Conservation (phyloP, 2,797 vertebrate genomes). For the Sparus aurata region DNA sequence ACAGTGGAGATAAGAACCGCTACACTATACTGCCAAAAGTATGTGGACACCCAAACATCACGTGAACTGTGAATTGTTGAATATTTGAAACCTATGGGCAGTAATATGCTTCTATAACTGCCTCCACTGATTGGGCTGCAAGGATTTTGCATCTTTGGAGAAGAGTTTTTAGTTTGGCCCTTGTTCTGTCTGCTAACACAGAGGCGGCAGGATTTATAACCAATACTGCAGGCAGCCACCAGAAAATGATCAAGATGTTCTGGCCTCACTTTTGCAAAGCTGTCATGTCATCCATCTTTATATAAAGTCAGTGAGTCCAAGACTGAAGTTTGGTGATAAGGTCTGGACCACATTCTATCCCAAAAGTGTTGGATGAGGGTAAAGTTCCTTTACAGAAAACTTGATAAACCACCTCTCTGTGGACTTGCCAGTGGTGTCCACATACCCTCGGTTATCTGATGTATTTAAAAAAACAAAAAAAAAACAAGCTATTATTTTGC, state of each 20-base stretch:
- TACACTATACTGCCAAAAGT: slow-evolving; percentile 18
- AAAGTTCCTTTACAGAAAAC: not conserved
- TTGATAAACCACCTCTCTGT: not conserved
- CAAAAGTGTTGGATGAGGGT: not conserved
- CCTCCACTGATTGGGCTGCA: not conserved
- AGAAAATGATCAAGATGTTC: too few species aligned
- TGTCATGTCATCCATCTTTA: too few species aligned
- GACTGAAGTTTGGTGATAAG: not conserved
- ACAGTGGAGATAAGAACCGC: not conserved
- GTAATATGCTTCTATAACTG: not conserved
- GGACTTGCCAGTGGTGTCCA: not conserved
- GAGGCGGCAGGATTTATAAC: too few species aligned
- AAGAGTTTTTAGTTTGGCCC: too few species aligned
- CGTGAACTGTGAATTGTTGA: not conserved
- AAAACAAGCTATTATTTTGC: not conserved
- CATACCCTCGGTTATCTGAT: slow-evolving; percentile 4
- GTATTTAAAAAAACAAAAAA: too few species aligned
- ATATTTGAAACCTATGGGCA: not conserved
- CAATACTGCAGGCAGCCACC: too few species aligned
- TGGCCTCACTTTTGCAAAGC: too few species aligned
- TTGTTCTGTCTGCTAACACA: too few species aligned
- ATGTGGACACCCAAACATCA: not conserved
- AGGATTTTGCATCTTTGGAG: not conserved
- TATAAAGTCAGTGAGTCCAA: not conserved
- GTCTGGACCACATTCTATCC: not conserved